Conservation (phyloP, 2,797 vertebrate species). For the Channallabes apus region DNA sequence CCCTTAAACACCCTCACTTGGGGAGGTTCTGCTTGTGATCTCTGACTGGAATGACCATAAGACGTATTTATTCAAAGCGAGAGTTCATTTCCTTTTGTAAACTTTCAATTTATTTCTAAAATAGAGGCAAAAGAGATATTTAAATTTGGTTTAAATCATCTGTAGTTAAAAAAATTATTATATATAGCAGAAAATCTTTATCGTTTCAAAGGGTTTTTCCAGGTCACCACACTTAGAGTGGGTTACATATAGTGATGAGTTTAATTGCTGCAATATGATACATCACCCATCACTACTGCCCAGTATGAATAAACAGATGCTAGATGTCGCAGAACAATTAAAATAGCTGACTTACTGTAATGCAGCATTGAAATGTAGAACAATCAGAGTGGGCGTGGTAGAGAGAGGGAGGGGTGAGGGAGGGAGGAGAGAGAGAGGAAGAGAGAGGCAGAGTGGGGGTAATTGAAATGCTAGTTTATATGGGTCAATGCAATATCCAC, state of each 20-base stretch:
- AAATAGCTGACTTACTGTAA: background rate
- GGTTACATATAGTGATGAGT: background rate
- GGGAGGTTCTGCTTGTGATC: too few relatives aligned
- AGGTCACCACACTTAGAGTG: background rate
- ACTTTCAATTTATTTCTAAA: background rate
- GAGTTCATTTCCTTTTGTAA: background rate
- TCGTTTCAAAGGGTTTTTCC: background rate
- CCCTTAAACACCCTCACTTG: too few relatives aligned
- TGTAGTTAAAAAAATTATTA: background rate
- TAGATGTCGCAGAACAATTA: slow-evolving; percentile 21
- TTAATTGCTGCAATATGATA: background rate
- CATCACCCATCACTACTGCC: background rate
- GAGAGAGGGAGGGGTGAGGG: background rate
- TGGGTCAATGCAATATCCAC: slow-evolving; percentile 44
- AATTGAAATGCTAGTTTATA: background rate
- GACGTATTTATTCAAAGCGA: background rate
- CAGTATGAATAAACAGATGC: slow-evolving; percentile 5
- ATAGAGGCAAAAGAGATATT: background rate
- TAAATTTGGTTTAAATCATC: background rate
- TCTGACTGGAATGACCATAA: background rate
- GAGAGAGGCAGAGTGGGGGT: background rate
- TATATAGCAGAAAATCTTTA: background rate
- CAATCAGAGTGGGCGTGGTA: background rate
- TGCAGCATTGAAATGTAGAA: background rate
- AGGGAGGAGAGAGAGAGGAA: background rate